These are phyloP conservation scores for Mythimna impura DNA, from an alignment of 2,888 invertebrate genomes.

Conservation along the genomic window DNA sequence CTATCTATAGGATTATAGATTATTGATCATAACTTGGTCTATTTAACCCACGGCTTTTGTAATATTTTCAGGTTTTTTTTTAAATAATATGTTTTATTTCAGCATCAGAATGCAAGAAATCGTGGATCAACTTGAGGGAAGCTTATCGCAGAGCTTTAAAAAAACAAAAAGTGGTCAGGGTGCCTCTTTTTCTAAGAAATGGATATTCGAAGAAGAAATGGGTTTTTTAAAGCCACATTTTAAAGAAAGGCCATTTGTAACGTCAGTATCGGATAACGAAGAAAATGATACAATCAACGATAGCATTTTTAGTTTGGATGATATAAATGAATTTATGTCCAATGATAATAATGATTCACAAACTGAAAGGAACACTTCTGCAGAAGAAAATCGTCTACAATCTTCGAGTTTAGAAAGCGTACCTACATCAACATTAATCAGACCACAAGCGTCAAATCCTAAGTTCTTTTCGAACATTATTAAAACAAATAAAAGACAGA, in stretches of 20 bases:
- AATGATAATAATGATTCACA: slow-evolving; percentile 28
- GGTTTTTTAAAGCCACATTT: slow-evolving; percentile 25
- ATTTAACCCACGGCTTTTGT: slow-evolving; percentile 16
- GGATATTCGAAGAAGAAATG: slow-evolving; percentile 29
- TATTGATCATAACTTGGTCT: slow-evolving; percentile 20
- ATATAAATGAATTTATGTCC: slow-evolving; percentile 28
- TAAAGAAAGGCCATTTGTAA: slow-evolving; percentile 27
- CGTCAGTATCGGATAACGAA: slow-evolving; percentile 29
- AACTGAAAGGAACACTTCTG: slow-evolving; percentile 29
- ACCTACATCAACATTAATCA: slow-evolving; percentile 21
- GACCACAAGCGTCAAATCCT: slow-evolving; percentile 20
- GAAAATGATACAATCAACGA: slow-evolving; percentile 17
- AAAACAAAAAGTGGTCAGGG: no score
- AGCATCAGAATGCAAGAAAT: no score
- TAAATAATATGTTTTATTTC: no score
- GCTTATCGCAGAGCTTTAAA: no score
- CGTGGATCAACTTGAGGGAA: no score
- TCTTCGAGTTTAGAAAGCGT: slow-evolving; percentile 24
- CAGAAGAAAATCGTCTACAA: slow-evolving; percentile 21
- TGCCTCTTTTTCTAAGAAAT: slow-evolving; percentile 7
- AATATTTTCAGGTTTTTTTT: slow-evolving; percentile 9
- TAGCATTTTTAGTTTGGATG: slow-evolving; percentile 31
- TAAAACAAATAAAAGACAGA: slow-evolving; percentile 15
- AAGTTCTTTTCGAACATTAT: slow-evolving; percentile 22
- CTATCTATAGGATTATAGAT: slow-evolving; percentile 22